Percentiles rank a stretch among this genome's conserved stretches.
These are phyloP conservation scores for Zaprionus inermis DNA, from an alignment of 1,140 invertebrate species.

Conservation along the genomic window DNA sequence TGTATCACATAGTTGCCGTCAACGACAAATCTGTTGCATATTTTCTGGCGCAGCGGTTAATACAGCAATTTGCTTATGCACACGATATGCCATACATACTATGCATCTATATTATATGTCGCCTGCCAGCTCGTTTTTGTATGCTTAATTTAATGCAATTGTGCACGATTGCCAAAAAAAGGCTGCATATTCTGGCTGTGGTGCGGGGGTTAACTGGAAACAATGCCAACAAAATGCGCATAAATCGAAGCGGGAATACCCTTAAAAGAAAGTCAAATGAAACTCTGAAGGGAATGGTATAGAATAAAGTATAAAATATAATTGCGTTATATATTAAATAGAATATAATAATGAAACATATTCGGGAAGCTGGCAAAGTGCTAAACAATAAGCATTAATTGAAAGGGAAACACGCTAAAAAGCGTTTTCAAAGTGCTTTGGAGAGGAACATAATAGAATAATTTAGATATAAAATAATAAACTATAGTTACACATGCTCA, in stretches of 20 bases:
- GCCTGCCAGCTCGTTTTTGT: constrained; percentile 44
- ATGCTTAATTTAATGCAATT: constrained; percentile 72
- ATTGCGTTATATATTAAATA: no score
- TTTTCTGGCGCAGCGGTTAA: constrained; percentile 58
- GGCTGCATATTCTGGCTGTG: neutral
- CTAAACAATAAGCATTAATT: no score
- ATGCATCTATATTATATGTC: constrained; percentile 56
- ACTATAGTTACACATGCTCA: no score
- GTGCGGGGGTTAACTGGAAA: neutral
- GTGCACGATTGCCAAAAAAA: constrained; percentile 41
- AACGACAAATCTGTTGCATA: constrained; percentile 51
- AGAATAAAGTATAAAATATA: no score
- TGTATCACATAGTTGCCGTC: constrained; percentile 53
- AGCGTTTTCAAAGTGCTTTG: no score
- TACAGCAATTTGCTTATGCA: constrained; percentile 74
- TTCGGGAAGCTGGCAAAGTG: no score
- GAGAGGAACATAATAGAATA: no score
- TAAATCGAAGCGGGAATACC: constrained; percentile 12
- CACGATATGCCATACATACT: neutral
- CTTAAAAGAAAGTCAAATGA: neutral
- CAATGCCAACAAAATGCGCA: constrained; percentile 32
- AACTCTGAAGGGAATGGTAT: no score
- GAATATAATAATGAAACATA: no score
- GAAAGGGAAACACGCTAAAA: no score
- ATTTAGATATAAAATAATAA: no score